phyloP scores from a whole-genome alignment of 1,140 invertebrate species.

The Orius insidiosus region DNA sequence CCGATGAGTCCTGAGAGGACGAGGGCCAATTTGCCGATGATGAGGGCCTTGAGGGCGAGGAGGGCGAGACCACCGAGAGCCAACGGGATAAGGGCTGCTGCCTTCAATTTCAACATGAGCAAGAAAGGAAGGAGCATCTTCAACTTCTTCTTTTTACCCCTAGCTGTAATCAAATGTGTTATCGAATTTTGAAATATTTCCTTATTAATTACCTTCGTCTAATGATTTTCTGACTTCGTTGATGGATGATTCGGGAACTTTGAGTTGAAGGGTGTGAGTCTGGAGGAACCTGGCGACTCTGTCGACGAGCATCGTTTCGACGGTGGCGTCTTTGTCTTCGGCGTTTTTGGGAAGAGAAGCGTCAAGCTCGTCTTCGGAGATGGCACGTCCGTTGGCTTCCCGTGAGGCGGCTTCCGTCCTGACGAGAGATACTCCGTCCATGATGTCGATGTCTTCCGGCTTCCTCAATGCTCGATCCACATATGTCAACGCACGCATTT shows the following conservation, averaged over 20 bases:
- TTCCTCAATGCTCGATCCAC: slow-evolving; percentile 37
- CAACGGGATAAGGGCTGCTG: slow-evolving; percentile 54
- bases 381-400: slow-evolving; percentile 27
- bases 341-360: slow-evolving; percentile 41
- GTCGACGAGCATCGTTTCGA: slow-evolving; percentile 56
- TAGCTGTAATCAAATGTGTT: slow-evolving; percentile 24
- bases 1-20: slow-evolving; percentile 55
- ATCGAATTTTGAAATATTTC: not conserved
- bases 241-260: slow-evolving; percentile 46
- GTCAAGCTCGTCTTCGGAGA: slow-evolving; percentile 33
- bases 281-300: slow-evolving; percentile 53
- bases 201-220: slow-evolving; percentile 30
- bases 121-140: slow-evolving; percentile 54
- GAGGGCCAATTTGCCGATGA: slow-evolving; percentile 62
- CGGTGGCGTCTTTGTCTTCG: slow-evolving; percentile 50
- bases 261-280: slow-evolving; percentile 59
- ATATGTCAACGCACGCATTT: slow-evolving; percentile 44
- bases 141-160: slow-evolving; percentile 35
- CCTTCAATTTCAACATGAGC: slow-evolving; percentile 58
- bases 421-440: slow-evolving; percentile 51
- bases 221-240: slow-evolving; percentile 46
- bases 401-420: slow-evolving; percentile 27
- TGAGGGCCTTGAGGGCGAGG: slow-evolving; percentile 63
- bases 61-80: slow-evolving; percentile 57
- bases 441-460: slow-evolving; percentile 32